These are phyloP conservation scores for Scalopus aquaticus DNA, from an alignment of 2,113 vertebrate species.

Conservation along the genomic window DNA sequence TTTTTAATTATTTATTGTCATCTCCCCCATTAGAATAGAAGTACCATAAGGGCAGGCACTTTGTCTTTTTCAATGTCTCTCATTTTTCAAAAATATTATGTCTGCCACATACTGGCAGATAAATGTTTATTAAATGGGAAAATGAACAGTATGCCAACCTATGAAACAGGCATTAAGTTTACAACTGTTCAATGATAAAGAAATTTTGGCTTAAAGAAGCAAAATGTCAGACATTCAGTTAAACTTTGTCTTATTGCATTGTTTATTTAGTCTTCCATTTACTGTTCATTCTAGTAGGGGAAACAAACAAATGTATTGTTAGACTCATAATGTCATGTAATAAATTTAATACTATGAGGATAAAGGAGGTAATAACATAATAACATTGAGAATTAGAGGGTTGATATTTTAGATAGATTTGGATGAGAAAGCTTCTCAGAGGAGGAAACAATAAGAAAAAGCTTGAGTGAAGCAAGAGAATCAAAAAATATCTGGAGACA, in stretches of 20 bases:
- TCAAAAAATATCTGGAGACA: not conserved
- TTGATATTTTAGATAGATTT: constrained; percentile 4
- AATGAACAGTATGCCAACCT: not conserved
- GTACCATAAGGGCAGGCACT: not conserved
- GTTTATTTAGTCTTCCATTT: constrained; percentile 28
- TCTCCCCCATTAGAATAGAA: not conserved
- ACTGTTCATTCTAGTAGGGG: not conserved
- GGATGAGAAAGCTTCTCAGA: not conserved
- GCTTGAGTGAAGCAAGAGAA: not conserved
- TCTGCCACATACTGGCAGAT: not conserved
- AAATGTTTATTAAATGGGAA: constrained; percentile 34
- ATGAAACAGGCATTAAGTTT: not conserved
- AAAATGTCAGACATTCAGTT: not conserved
- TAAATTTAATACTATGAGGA: not conserved
- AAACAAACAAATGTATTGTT: constrained; percentile 23
- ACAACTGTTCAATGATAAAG: not conserved
- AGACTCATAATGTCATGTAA: not conserved
- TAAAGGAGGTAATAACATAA: not conserved
- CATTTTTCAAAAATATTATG: not conserved
- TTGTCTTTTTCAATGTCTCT: not conserved
- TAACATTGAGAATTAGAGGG: not conserved
- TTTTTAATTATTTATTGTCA: constrained; percentile 29
- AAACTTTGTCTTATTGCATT: not conserved
- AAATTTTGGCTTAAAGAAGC: constrained; percentile 10
- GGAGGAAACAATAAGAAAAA: not conserved